Evolutionary conservation across 2,888 invertebrate genomes (phyloP).

Genomic region (Xestia rhomboidea): DNA sequence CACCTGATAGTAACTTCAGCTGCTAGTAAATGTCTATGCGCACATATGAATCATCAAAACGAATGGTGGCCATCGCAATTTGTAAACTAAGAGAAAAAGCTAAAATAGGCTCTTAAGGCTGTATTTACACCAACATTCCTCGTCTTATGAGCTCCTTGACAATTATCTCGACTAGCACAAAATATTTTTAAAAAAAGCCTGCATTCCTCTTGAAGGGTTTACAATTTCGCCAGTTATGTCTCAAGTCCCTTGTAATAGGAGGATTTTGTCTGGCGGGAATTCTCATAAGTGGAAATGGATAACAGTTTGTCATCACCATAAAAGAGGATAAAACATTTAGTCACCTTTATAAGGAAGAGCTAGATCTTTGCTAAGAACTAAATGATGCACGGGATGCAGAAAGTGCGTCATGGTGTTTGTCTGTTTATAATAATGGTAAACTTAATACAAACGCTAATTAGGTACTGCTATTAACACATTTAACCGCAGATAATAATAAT

Average conservation of each 20-base stretch:
- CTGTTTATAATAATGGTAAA: constrained; percentile 4
- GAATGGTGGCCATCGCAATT: not conserved
- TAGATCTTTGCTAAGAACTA: constrained; percentile 8
- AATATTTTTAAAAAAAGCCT: not conserved
- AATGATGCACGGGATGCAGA: not conserved
- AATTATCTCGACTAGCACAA: no score
- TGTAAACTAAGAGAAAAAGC: not conserved
- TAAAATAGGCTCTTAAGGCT: not conserved
- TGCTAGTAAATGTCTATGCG: not conserved
- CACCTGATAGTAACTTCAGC: not conserved
- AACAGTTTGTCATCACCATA: not conserved
- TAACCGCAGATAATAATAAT: constrained; percentile 1
- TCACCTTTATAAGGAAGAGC: constrained; percentile 8
- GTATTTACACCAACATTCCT: no score
- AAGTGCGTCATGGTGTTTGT: constrained; percentile 34
- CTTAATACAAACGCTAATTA: not conserved
- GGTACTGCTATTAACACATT: constrained; percentile 5
- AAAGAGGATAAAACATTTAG: not conserved
- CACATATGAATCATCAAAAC: not conserved
- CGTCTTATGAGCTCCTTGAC: not conserved
- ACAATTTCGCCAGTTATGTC: not conserved
- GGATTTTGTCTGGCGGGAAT: no score
- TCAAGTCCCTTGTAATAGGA: no score
- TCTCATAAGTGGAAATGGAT: not conserved
- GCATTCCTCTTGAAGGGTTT: not conserved